Conservation (phyloP, 2,888 invertebrate species). For the Crematogaster levior region DNA sequence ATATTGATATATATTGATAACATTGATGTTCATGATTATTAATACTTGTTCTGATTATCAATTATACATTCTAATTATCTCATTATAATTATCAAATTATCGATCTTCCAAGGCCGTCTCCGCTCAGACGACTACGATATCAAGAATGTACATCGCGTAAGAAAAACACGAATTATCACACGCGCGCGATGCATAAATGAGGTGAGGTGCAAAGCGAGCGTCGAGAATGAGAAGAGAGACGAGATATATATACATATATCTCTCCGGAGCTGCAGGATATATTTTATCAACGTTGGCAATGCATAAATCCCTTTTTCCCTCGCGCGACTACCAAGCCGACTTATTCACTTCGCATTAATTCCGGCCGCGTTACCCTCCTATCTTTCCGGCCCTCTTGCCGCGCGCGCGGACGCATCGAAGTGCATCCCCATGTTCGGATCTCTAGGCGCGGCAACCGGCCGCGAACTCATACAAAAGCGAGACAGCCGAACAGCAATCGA, state of each 20-base stretch:
- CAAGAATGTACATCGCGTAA: background rate
- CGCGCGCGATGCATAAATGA: constrained; percentile 14
- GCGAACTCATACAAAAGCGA: constrained; percentile 56
- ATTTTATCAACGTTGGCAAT: constrained; percentile 62
- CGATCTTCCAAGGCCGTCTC: background rate
- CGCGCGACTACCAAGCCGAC: constrained; percentile 56
- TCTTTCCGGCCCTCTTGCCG: constrained; percentile 59
- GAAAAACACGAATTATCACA: constrained; percentile 18
- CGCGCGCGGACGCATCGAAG: constrained; percentile 45
- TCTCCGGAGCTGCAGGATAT: constrained; percentile 45
- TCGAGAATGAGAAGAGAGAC: constrained; percentile 8
- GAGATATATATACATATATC: constrained; percentile 7
- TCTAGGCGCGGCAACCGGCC: constrained; percentile 38
- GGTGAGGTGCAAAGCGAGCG: constrained; percentile 20
- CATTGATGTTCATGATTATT: background rate
- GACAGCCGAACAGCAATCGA: constrained; percentile 65
- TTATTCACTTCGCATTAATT: constrained; percentile 77
- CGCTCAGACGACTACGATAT: background rate
- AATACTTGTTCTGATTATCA: background rate
- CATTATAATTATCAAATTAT: constrained; percentile 12
- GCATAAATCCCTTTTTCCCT: constrained; percentile 55
- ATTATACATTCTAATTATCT: too few species aligned
- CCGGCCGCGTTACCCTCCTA: constrained; percentile 67
- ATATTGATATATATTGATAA: too few species aligned
- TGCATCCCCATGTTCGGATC: constrained; percentile 65